Evolutionary conservation across 1,140 invertebrate genomes (phyloP).

Genomic region (Meloidogyne floridensis): DNA sequence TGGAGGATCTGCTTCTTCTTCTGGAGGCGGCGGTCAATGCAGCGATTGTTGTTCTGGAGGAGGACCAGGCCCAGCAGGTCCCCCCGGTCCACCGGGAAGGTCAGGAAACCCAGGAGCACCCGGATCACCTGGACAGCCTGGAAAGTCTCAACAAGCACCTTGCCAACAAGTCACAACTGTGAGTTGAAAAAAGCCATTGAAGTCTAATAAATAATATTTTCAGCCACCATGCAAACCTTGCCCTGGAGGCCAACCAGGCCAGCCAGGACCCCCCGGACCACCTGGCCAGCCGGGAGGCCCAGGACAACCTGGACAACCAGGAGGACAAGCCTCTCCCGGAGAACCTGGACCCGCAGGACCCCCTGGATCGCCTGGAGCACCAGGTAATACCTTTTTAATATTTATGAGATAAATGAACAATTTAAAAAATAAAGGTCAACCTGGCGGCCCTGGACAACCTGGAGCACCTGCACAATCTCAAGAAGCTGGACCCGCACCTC

Average conservation of each 20-base stretch:
- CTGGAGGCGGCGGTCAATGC: too few species aligned
- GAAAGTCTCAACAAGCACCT: too few species aligned
- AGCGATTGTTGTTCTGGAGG: too few species aligned
- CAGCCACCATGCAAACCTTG: conserved; percentile 44
- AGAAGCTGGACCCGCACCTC: conserved; percentile 22
- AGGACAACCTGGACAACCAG: conserved; percentile 52
- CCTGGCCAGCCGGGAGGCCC: conserved; percentile 40
- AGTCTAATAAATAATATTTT: background rate
- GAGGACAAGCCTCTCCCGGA: conserved; percentile 41
- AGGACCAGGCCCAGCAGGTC: too few species aligned
- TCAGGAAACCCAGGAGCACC: too few species aligned
- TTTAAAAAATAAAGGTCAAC: background rate
- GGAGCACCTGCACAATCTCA: conserved; percentile 49
- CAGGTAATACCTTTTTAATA: background rate
- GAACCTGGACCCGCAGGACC: conserved; percentile 46
- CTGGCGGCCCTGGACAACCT: conserved; percentile 34
- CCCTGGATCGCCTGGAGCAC: conserved; percentile 1
- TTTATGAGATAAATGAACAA: too few species aligned
- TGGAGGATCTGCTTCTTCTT: conserved; percentile 22
- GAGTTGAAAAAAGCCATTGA: too few species aligned
- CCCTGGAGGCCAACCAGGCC: conserved; percentile 32
- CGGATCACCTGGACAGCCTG: too few species aligned
- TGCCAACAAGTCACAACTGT: too few species aligned
- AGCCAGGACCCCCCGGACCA: conserved; percentile 11
- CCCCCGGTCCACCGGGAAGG: too few species aligned